Evolutionary conservation across 2,113 vertebrate genomes (phyloP).

Genomic region (cat (Felis catus)): DNA sequence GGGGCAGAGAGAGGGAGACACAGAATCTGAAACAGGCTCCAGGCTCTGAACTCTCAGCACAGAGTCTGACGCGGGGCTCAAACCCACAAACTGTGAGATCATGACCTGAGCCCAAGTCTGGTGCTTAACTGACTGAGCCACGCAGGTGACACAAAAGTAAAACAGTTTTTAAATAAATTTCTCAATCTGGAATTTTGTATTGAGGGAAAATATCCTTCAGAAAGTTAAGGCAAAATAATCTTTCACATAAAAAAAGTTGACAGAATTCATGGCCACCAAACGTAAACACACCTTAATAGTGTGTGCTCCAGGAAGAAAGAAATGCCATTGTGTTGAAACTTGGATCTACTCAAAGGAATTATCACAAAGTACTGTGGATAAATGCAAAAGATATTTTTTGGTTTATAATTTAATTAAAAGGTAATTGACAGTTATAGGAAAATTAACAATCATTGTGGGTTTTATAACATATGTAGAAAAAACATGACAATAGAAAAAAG

Average conservation of each 20-base stretch:
- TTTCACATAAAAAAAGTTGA: not conserved
- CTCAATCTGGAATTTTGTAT: not conserved
- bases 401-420: not conserved
- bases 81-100: no score
- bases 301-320: not conserved
- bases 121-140: no score
- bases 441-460: not conserved
- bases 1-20: no score
- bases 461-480: not conserved
- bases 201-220: not conserved
- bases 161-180: not conserved
- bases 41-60: no score
- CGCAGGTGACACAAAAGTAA: not conserved
- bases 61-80: no score
- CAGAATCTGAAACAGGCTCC: no score
- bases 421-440: not conserved
- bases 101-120: no score
- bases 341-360: not conserved
- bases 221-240: not conserved
- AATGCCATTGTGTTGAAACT: not conserved
- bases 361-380: not conserved
- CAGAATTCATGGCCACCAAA: not conserved
- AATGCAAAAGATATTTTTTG: not conserved
- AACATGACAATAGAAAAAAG: not conserved
- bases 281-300: not conserved